Conservation (phyloP, 2,888 invertebrate species). For the Oligia fasciuncula region DNA sequence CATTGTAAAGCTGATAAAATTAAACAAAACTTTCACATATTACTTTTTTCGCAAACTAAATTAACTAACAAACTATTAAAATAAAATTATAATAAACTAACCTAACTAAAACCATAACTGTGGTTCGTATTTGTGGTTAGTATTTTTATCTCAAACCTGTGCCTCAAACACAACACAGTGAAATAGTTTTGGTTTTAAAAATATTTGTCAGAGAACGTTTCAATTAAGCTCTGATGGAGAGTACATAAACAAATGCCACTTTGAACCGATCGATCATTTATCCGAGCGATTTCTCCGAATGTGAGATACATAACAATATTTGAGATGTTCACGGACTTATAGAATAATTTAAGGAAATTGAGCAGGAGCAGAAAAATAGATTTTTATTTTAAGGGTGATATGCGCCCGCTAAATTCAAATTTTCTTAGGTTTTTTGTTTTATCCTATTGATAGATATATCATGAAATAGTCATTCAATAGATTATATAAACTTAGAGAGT, state of each 20-base stretch:
- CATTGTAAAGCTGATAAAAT: background rate
- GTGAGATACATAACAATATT: slow-evolving; percentile 5
- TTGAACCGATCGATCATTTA: slow-evolving; percentile 38
- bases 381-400: background rate
- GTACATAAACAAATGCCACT: slow-evolving; percentile 33
- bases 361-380: background rate
- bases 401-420: background rate
- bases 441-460: background rate
- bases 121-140: too few species aligned
- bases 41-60: background rate
- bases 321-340: slow-evolving; percentile 2
- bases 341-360: background rate
- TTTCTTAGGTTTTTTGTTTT: background rate
- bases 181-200: background rate
- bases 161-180: background rate
- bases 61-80: too few species aligned
- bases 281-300: slow-evolving; percentile 27
- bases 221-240: slow-evolving; percentile 23
- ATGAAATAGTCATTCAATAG: too few species aligned
- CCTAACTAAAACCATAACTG: too few species aligned
- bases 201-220: background rate
- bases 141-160: background rate
- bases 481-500: too few species aligned
- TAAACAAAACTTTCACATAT: slow-evolving; percentile 1
- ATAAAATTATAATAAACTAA: too few species aligned